phyloP scores from a whole-genome alignment of 2,797 vertebrate genomes.

The Clarias laeviceps region DNA sequence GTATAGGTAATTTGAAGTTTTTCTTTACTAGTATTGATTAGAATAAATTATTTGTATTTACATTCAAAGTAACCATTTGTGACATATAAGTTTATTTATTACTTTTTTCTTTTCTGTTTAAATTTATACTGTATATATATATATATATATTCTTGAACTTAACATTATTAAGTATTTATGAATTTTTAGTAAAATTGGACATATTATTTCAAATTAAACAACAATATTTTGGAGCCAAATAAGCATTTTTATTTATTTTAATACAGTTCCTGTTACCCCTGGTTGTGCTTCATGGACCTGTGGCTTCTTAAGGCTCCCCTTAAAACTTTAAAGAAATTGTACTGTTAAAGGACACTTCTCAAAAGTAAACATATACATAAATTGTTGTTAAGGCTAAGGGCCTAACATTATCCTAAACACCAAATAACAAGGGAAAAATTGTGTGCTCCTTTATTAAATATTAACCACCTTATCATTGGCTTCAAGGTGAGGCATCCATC shows the following conservation, averaged over 20 bases:
- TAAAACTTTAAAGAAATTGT: not conserved
- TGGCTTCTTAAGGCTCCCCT: not conserved
- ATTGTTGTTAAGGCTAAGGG: not conserved
- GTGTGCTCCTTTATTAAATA: conserved; percentile 26
- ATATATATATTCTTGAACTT: not conserved
- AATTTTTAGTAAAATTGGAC: not conserved
- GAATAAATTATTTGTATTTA: not conserved
- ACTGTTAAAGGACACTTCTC: not conserved
- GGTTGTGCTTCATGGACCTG: not conserved
- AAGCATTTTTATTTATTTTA: not conserved
- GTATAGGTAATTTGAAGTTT: not conserved
- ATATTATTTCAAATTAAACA: not conserved
- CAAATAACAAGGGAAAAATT: not conserved
- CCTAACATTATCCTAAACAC: not conserved
- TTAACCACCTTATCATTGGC: conserved; percentile 32
- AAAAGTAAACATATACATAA: not conserved
- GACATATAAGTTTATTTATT: not conserved
- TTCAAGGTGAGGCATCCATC: not conserved
- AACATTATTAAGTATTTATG: not conserved
- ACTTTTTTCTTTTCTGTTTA: not conserved
- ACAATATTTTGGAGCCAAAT: not conserved
- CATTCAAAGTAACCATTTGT: not conserved
- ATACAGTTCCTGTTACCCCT: not conserved
- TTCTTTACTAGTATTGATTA: not conserved
- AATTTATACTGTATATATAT: not conserved